These are phyloP conservation scores for Odontocerum albicorne DNA, from an alignment of 2,888 invertebrate genomes.

Conservation along the genomic window DNA sequence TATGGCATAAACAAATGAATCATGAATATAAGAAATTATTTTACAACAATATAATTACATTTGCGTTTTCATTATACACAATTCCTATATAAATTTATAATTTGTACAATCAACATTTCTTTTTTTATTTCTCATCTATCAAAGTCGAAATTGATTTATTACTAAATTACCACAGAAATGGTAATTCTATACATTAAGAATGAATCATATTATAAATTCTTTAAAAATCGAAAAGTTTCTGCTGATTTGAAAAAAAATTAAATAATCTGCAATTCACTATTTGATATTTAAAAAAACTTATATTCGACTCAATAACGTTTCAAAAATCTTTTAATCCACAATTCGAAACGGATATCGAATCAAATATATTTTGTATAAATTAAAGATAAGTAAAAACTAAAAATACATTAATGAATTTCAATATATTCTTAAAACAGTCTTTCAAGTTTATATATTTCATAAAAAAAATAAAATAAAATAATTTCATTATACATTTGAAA, in stretches of 20 bases:
- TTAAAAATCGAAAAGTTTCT: no score
- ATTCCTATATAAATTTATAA: conserved; percentile 39
- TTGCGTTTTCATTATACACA: conserved; percentile 48
- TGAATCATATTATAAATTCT: no score
- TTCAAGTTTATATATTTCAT: conserved; percentile 31
- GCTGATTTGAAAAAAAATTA: no score
- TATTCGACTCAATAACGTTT: conserved; percentile 18
- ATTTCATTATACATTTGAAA: background rate
- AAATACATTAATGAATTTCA: conserved; percentile 29
- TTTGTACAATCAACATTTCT: conserved; percentile 36
- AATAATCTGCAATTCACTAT: no score
- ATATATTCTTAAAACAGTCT: conserved; percentile 36
- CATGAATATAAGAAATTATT: conserved; percentile 59
- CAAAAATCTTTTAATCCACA: background rate
- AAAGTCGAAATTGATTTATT: conserved; percentile 27
- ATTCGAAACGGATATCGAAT: conserved; percentile 16
- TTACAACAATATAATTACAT: conserved; percentile 52
- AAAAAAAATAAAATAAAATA: conserved; percentile 29
- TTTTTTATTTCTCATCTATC: conserved; percentile 13
- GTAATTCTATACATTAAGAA: background rate
- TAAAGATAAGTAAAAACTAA: conserved; percentile 6
- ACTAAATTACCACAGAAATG: conserved; percentile 14
- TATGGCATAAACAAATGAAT: conserved; percentile 46
- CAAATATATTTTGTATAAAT: background rate
- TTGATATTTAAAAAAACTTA: conserved; percentile 6